These are phyloP conservation scores for Notodonta dromedarius DNA, from an alignment of 2,888 invertebrate genomes.

Conservation along the genomic window DNA sequence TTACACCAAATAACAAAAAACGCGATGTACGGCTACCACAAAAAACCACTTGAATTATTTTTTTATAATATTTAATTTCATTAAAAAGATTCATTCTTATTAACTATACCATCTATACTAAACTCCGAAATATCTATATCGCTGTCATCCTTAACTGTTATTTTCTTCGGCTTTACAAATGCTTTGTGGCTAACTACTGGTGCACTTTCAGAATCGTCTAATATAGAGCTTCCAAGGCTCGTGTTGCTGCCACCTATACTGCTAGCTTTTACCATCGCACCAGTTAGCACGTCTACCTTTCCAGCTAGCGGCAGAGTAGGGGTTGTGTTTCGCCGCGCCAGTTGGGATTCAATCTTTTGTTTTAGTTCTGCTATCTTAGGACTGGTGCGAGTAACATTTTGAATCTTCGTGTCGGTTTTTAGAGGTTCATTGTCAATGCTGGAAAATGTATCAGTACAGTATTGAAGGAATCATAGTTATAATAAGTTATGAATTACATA, in stretches of 20 bases:
- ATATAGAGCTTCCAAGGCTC: constrained; percentile 76
- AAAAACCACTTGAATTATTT: constrained; percentile 31
- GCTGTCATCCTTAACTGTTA: constrained; percentile 67
- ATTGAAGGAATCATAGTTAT: not conserved
- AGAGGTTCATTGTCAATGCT: constrained; percentile 78
- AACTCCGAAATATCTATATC: constrained; percentile 78
- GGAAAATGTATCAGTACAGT: constrained; percentile 29
- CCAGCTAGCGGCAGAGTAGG: constrained; percentile 62
- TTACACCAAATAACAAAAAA: too few relatives aligned
- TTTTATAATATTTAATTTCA: not conserved
- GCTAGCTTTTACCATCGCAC: constrained; percentile 50
- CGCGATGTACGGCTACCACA: too few relatives aligned
- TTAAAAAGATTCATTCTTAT: constrained; percentile 62
- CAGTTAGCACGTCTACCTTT: constrained; percentile 66
- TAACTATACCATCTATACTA: constrained; percentile 62
- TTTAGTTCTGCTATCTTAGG: constrained; percentile 83
- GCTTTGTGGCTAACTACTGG: constrained; percentile 54
- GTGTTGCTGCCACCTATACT: constrained; percentile 76
- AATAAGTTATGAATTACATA: too few relatives aligned
- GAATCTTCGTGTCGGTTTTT: constrained; percentile 63
- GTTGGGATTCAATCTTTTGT: constrained; percentile 82
- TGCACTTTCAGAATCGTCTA: constrained; percentile 69
- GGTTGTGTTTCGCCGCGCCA: constrained; percentile 70
- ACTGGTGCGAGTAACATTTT: constrained; percentile 76
- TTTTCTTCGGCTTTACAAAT: constrained; percentile 57